Evolutionary conservation across 2,888 invertebrate species (phyloP).

Genomic region (Napeogenes inachia): DNA sequence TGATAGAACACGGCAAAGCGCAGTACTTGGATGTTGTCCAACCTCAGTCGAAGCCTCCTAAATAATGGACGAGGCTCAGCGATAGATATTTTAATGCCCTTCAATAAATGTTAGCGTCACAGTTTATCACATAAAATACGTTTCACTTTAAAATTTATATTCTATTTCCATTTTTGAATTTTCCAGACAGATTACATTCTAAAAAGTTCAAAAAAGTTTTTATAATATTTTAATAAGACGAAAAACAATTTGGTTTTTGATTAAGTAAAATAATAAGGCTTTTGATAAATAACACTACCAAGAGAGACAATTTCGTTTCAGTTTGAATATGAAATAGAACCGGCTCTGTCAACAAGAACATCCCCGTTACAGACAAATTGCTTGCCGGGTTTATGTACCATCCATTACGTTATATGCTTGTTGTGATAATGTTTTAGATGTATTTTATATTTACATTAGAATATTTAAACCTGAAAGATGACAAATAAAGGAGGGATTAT

Average conservation of each 20-base stretch:
- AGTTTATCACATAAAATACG: slow-evolving; percentile 22
- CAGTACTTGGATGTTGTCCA: slow-evolving; percentile 27
- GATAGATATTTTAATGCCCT: slow-evolving; percentile 30
- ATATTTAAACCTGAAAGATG: neutral
- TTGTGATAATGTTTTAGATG: slow-evolving; percentile 12
- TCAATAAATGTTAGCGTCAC: slow-evolving; percentile 27
- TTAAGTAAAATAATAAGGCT: neutral
- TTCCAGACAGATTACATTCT: too few species aligned
- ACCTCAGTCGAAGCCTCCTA: slow-evolving; percentile 27
- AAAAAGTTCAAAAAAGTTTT: too few species aligned
- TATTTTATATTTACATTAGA: slow-evolving; percentile 7
- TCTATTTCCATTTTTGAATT: too few species aligned
- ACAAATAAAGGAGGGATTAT: neutral
- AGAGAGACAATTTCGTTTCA: slow-evolving; percentile 8
- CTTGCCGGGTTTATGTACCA: slow-evolving; percentile 40
- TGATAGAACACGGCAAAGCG: slow-evolving; percentile 25
- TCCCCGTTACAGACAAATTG: slow-evolving; percentile 50
- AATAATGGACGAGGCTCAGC: slow-evolving; percentile 30
- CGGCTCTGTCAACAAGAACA: slow-evolving; percentile 46
- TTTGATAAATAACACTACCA: slow-evolving; percentile 3
- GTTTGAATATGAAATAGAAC: slow-evolving; percentile 45
- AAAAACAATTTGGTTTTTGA: neutral
- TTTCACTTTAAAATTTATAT: neutral
- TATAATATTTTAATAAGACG: neutral
- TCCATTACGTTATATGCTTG: slow-evolving; percentile 29